Base-by-base conservation (phyloP, 1,140 invertebrate genomes). In the Leptopilina boulardi region DNA sequence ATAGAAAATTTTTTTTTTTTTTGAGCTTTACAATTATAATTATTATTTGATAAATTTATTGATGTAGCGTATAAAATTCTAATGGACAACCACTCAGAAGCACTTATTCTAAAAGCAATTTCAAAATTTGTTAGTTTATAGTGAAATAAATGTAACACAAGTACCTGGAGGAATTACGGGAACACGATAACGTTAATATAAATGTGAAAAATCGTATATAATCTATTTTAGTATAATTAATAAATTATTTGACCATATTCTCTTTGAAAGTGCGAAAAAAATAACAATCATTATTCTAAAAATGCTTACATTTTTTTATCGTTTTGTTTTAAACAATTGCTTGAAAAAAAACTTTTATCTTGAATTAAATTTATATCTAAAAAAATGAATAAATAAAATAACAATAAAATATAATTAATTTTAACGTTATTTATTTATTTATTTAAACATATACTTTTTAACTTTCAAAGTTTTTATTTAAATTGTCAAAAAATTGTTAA, bases 91-190 rank as follows among this genome's bases (percentile, higher is more conserved):
- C 13, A 30, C 15, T 66, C 11, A 30, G 26, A 66, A 66, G 13
- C 23, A n/a, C 21, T n/a, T 10, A 66, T 66, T 66, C 6, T 66
- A 26, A 66, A 66, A 26, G 26, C 21, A 15, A 66, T 66, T 66
- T 66, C 59, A 3, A 34, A 66, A 38, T 38, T 66, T 66, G 13
- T 66, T 30, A 30, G 23, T 66, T n/a, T 34, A 23, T 66, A 66
- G 59, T n/a, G 26, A 30, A 30, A 66, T 66, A 26, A 66, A 66
- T 66, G 23, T 66, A 30, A 66, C 59, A n/a, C 13, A 66, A 66
- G 59, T 66, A 66, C 59, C 59, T 66, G 59, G 59, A 66, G 21
- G 13, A 66, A 66, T 30, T 66, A 66, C 11, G 59, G 59, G 59
- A 66, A 66, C 59, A 66, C 21, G 59, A 30, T 66, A 6, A 30